These are phyloP conservation scores for Synodontis membranacea DNA, from an alignment of 2,113 vertebrate genomes.

Conservation along the genomic window DNA sequence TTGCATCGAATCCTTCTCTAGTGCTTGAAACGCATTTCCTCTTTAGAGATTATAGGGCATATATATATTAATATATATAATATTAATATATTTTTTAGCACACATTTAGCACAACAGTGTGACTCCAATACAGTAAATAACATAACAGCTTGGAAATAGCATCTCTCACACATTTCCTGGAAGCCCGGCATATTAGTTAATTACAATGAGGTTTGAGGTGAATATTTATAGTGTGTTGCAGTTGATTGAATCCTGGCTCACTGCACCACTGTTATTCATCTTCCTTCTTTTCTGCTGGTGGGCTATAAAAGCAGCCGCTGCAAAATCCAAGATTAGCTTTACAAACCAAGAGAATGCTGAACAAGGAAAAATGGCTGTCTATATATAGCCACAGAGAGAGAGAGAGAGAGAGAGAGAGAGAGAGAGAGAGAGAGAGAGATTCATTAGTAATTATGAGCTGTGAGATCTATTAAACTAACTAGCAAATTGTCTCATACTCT, in stretches of 20 bases:
- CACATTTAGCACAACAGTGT: background rate
- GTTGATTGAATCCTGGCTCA: slow-evolving; percentile 38
- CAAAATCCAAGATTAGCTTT: slow-evolving; percentile 46
- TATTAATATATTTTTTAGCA: background rate
- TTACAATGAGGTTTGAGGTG: slow-evolving; percentile 19
- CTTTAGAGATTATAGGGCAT: background rate
- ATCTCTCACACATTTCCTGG: background rate
- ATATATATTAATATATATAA: too few species aligned
- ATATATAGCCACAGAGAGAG: slow-evolving; percentile 36
- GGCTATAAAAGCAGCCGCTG: slow-evolving; percentile 33
- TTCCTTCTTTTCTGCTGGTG: slow-evolving; percentile 36
- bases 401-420: background rate
- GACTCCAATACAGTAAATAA: background rate
- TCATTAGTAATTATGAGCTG: background rate
- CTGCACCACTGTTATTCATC: slow-evolving; percentile 37
- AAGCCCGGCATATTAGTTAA: slow-evolving; percentile 35
- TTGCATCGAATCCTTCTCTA: background rate
- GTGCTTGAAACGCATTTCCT: background rate
- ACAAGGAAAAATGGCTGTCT: slow-evolving; percentile 44
- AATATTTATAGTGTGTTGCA: slow-evolving; percentile 48
- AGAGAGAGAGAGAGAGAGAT: background rate
- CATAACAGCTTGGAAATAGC: slow-evolving; percentile 7
- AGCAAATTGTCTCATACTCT: background rate
- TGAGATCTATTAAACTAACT: slow-evolving; percentile 26
- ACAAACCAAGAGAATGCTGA: slow-evolving; percentile 47